Evolutionary conservation across 2,113 vertebrate genomes (phyloP).

Genomic region (Tragelaphus buxtoni): DNA sequence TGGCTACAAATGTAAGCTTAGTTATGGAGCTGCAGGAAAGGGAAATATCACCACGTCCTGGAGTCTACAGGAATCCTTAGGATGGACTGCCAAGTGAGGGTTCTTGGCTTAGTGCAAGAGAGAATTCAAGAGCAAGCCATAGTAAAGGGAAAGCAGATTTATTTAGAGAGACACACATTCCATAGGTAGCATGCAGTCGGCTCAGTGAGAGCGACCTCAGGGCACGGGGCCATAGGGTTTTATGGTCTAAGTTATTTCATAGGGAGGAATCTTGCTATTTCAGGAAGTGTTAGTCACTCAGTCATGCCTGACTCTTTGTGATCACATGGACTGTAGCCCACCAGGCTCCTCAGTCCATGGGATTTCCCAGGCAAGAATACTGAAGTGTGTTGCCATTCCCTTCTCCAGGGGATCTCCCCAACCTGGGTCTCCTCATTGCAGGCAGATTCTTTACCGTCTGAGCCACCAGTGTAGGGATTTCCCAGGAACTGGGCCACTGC

Average conservation of each 20-base stretch:
- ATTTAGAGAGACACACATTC: not conserved
- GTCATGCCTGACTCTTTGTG: not conserved
- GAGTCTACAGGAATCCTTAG: not conserved
- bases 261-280: not conserved
- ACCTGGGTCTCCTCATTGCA: not conserved
- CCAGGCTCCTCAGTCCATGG: not conserved
- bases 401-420: not conserved
- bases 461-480: not conserved
- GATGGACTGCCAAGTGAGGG: not conserved
- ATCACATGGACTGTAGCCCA: not conserved
- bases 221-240: not conserved
- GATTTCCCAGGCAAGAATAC: not conserved
- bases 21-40: not conserved
- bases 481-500: not conserved
- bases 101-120: not conserved
- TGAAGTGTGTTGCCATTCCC: not conserved
- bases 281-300: not conserved
- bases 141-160: not conserved
- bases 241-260: not conserved
- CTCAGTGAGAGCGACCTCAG: not conserved
- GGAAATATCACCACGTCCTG: not conserved
- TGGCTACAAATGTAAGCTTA: not conserved
- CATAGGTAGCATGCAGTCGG: not conserved
- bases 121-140: not conserved
- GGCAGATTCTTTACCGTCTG: not conserved